Evolutionary conservation across 2,113 vertebrate genomes (phyloP), one percentile per base, ranked within the genome.

Genomic region (Athene cunicularia): DNA sequence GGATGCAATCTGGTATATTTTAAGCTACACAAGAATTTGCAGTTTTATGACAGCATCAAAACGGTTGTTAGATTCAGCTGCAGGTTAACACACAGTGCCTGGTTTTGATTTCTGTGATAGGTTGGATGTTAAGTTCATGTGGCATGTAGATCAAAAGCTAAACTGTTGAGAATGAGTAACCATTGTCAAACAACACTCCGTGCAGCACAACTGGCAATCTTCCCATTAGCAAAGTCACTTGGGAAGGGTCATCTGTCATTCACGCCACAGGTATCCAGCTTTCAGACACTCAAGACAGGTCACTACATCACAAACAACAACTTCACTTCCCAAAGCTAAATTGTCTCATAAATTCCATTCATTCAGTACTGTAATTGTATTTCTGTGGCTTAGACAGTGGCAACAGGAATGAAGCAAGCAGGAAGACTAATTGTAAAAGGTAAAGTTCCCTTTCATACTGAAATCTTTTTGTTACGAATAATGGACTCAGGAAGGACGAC

Each of bases 401-500:
- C 59, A 77, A 56, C 8, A 19, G 19, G 22, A 67, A 82, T 27
- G 74, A 73, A 74, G 67, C 22, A 50, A 66, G 59, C 43, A 64
- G 68, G 86, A 88, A 85, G 37, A 55, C 75, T 83, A 88, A 90
- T 43, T 45, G 60, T n/a, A 60, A 60, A 83, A 75, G 64, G 80
- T 74, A 70, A 73, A 80, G 68, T 64, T 88, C 21, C 18, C 37
- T 87, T 82, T 93, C 35, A 80, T 28, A 35, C 22, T 0, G 2
- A 81, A 82, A 91, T 89, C 1, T 47, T 74, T 92, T 74, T 88
- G 64, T 60, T 76, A 64, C 18, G 52, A 93, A 80, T 90, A 93
- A 94, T 6, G 33, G 80, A 80, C 47, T 62, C 35, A 74, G 88
- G 86, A 95, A 91, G 84, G 72, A 83, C 56, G 80, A 67, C 47